Conservation (phyloP, 2,888 invertebrate genomes). For the Callinectes sapidus region DNA sequence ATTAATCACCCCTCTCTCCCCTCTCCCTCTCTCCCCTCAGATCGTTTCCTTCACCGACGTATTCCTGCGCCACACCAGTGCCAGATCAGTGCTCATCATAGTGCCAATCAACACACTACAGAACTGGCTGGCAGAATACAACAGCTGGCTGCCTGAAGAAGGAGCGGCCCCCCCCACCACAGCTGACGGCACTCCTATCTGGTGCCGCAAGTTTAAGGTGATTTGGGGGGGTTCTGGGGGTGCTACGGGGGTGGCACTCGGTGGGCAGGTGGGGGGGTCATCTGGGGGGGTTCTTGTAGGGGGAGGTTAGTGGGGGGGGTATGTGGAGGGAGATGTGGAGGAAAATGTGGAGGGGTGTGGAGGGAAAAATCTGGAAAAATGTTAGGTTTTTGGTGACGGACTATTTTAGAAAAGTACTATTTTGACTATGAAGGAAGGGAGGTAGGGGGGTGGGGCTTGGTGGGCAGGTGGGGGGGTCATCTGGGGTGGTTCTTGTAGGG, state of each 20-base stretch:
- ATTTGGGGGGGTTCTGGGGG: conserved; percentile 76
- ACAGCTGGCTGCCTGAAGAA: conserved; percentile 92
- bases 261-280: not conserved
- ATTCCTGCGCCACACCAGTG: conserved; percentile 91
- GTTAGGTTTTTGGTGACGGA: no score
- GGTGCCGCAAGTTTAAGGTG: conserved; percentile 89
- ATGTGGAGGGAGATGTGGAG: not conserved
- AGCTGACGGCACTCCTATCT: conserved; percentile 78
- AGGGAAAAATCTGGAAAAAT: no score
- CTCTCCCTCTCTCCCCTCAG: conserved; percentile 74
- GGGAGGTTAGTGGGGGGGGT: not conserved
- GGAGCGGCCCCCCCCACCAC: conserved; percentile 64
- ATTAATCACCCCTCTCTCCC: no score
- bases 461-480: not conserved
- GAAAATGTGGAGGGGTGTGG: not conserved
- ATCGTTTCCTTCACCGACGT: conserved; percentile 97
- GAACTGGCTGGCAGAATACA: conserved; percentile 98
- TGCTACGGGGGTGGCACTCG: not conserved
- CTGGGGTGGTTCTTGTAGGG: not conserved
- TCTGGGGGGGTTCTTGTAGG: not conserved
- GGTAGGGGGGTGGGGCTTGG: not conserved
- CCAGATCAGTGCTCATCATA: conserved; percentile 93
- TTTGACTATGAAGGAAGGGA: not conserved
- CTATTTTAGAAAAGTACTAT: no score
- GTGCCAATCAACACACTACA: conserved; percentile 99